Evolutionary conservation across 2,797 vertebrate species (phyloP).

Genomic region (Nannoperca obscura): DNA sequence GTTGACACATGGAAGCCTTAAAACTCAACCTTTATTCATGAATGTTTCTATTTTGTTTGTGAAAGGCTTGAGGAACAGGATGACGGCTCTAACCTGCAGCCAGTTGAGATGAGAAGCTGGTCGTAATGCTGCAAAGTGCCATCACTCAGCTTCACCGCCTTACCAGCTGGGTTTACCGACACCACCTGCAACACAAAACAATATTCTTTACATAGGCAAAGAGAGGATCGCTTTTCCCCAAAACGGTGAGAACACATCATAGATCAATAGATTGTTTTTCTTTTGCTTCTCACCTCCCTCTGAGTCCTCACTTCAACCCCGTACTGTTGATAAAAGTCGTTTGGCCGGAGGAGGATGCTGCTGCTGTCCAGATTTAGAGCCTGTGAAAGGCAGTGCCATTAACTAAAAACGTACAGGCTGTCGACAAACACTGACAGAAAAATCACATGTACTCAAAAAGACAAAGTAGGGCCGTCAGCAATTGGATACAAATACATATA

Average conservation of each 20-base stretch:
- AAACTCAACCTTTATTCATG: not conserved
- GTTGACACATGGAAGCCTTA: not conserved
- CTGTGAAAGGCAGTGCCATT: slow-evolving; percentile 53
- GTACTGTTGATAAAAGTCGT: slow-evolving; percentile 84
- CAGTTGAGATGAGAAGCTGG: slow-evolving; percentile 90
- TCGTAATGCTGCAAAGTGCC: slow-evolving; percentile 85
- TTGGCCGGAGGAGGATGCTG: slow-evolving; percentile 83
- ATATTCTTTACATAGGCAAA: not conserved
- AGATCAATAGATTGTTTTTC: not conserved
- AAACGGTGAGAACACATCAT: not conserved
- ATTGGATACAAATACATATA: not conserved
- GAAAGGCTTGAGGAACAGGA: not conserved
- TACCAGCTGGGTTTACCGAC: slow-evolving; percentile 80
- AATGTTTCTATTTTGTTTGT: not conserved
- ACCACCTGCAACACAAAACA: slow-evolving; percentile 79
- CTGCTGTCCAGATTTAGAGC: slow-evolving; percentile 82
- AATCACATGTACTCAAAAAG: not conserved
- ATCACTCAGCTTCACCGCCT: slow-evolving; percentile 81
- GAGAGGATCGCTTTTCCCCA: not conserved
- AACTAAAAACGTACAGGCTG: not conserved
- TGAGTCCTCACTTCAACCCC: slow-evolving; percentile 87
- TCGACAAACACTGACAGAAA: not conserved
- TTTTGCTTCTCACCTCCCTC: slow-evolving; percentile 84
- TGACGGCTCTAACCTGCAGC: slow-evolving; percentile 82
- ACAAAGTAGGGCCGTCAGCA: not conserved